Percentiles rank a stretch among this genome's conserved stretches.
Conservation (phyloP, 2,888 invertebrate species). For the Fragum sueziense region DNA sequence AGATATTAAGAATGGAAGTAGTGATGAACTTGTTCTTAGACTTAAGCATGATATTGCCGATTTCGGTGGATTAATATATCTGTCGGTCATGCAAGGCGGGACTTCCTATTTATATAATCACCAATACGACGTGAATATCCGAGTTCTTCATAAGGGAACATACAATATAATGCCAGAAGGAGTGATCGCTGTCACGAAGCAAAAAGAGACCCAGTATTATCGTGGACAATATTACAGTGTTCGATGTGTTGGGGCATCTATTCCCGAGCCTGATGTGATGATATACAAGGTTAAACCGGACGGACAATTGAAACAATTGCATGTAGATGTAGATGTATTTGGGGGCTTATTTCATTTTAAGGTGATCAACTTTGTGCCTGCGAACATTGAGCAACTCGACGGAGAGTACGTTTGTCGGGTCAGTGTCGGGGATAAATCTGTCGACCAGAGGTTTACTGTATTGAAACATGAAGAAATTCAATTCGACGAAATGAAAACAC, state of each 20-base stretch:
- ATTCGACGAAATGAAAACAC: not conserved
- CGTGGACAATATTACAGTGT: not conserved
- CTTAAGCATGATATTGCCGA: not conserved
- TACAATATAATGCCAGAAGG: not conserved
- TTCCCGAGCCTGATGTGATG: not conserved
- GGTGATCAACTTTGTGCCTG: not conserved
- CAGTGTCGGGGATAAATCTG: not conserved
- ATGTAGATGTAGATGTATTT: not conserved
- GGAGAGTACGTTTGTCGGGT: slow-evolving; percentile 4
- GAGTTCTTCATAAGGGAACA: not conserved
- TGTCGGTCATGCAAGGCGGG: not conserved
- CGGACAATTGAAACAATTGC: not conserved
- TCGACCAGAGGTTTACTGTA: not conserved
- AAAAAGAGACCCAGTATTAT: not conserved
- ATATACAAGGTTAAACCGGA: not conserved
- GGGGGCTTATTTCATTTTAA: not conserved
- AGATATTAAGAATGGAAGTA: not conserved
- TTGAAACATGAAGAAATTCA: not conserved
- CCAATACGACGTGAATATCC: not conserved
- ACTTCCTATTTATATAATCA: not conserved
- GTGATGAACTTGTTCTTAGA: not conserved
- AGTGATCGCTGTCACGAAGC: not conserved
- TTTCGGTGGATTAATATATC: not conserved
- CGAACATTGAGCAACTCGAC: not conserved
- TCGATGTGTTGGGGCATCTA: not conserved